A percentile compares a stretch with the other conserved stretches of the same genome.
Evolutionary conservation across 2,888 invertebrate genomes (phyloP).

Genomic region (Drosophila helvetica): DNA sequence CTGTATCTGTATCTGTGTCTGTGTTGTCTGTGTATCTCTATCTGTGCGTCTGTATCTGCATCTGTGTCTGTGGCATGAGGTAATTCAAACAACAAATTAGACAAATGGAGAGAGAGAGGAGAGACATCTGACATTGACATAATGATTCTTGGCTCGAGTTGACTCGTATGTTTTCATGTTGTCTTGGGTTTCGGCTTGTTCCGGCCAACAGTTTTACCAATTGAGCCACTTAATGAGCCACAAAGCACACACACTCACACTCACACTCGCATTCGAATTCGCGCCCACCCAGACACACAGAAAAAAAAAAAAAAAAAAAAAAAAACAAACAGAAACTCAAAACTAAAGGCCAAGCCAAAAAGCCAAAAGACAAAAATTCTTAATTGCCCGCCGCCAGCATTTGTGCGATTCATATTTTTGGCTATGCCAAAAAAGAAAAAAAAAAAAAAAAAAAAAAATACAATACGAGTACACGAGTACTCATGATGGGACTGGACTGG

Average conservation of each 20-base stretch:
- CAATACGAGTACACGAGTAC: background rate
- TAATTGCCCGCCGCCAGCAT: conserved; percentile 63
- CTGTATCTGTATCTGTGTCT: background rate
- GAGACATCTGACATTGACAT: conserved; percentile 66
- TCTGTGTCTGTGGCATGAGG: conserved; percentile 50
- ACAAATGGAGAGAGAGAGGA: conserved; percentile 29
- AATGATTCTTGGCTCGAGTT: conserved; percentile 68
- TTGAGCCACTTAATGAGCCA: conserved; percentile 67
- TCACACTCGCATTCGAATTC: background rate
- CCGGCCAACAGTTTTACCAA: conserved; percentile 34
- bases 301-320: background rate
- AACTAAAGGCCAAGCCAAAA: conserved; percentile 33
- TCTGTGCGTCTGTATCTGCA: background rate
- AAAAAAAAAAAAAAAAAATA: background rate
- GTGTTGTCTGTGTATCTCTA: no score
- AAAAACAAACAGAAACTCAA: conserved; percentile 11
- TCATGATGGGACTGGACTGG: conserved; percentile 1
- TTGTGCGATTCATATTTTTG: conserved; percentile 47
- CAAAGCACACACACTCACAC: conserved; percentile 22
- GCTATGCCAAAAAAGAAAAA: background rate
- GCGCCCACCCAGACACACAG: conserved; percentile 62
- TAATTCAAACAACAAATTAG: conserved; percentile 70
- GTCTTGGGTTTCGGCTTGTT: conserved; percentile 14
- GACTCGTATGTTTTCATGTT: background rate
- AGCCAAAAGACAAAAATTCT: conserved; percentile 57